phyloP scores from a whole-genome alignment of 2,888 invertebrate species.

The Drosophila basisetae region DNA sequence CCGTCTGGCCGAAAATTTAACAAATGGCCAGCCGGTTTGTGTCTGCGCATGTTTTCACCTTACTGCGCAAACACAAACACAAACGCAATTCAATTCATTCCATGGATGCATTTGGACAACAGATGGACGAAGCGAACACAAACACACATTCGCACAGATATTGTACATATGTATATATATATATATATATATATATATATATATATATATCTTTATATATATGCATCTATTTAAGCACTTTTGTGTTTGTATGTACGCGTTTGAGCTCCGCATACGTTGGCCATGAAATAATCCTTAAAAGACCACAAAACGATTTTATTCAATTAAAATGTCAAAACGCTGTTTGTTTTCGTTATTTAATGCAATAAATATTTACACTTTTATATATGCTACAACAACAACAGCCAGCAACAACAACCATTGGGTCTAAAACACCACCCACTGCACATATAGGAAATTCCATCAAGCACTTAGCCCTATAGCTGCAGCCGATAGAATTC shows the following conservation, averaged over 20 bases:
- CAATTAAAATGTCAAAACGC: slow-evolving; percentile 80
- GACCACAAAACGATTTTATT: slow-evolving; percentile 81
- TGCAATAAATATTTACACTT: slow-evolving; percentile 79
- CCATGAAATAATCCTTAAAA: slow-evolving; percentile 80
- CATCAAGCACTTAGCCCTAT: slow-evolving; percentile 2
- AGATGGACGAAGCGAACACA: slow-evolving; percentile 37
- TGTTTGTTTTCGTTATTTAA: slow-evolving; percentile 79
- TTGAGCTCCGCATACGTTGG: slow-evolving; percentile 57
- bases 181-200: slow-evolving; percentile 2
- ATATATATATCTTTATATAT: background rate
- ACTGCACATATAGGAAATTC: background rate
- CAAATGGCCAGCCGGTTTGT: slow-evolving; percentile 26
- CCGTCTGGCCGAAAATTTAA: slow-evolving; percentile 38
- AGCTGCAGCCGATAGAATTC: background rate
- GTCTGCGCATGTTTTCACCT: slow-evolving; percentile 70
- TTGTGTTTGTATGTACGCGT: slow-evolving; percentile 7
- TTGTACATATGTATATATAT: background rate
- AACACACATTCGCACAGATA: slow-evolving; percentile 8
- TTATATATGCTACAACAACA: slow-evolving; percentile 28
- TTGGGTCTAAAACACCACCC: background rate
- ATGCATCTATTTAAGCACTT: slow-evolving; percentile 19
- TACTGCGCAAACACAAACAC: slow-evolving; percentile 76
- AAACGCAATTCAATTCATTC: slow-evolving; percentile 74
- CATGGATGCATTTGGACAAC: slow-evolving; percentile 71
- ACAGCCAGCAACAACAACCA: slow-evolving; percentile 3